A percentile compares a stretch with the other conserved stretches of the same genome.
phyloP scores from a whole-genome alignment of 2,888 invertebrate genomes.

The Ichneumoninae sp. region DNA sequence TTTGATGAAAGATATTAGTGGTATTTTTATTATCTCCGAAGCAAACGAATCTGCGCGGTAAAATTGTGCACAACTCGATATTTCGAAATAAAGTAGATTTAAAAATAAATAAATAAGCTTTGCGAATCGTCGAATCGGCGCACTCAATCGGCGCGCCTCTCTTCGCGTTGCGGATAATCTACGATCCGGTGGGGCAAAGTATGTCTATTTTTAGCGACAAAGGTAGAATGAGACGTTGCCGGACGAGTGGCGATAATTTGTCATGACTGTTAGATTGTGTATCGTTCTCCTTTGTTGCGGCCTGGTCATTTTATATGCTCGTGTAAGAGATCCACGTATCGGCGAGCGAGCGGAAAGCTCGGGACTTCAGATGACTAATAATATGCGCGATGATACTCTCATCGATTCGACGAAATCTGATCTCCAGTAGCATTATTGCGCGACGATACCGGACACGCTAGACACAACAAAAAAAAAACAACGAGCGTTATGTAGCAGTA shows the following conservation, averaged over 20 bases:
- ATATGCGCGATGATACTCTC: conserved; percentile 17
- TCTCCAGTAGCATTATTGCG: conserved; percentile 14
- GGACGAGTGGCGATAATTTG: conserved; percentile 19
- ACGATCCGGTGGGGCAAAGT: conserved; percentile 14
- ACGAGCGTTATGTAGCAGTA: neutral
- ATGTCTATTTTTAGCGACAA: conserved; percentile 35
- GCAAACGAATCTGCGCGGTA: no score
- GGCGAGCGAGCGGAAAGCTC: conserved; percentile 27
- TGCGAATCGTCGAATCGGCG: neutral
- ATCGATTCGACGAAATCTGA: conserved; percentile 30
- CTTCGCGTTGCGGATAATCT: conserved; percentile 7
- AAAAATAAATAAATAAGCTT: neutral
- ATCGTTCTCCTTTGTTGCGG: conserved; percentile 24
- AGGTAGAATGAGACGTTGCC: conserved; percentile 31
- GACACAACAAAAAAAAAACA: neutral
- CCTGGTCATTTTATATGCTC: conserved; percentile 22
- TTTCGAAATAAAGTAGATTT: neutral
- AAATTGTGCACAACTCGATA: no score
- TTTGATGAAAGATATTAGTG: no score
- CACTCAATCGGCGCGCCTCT: neutral
- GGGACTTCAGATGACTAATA: conserved; percentile 39
- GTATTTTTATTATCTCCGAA: no score
- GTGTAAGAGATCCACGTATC: conserved; percentile 1
- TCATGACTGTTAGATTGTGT: conserved; percentile 6
- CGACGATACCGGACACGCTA: neutral